These are phyloP conservation scores for Pipistrellus kuhlii DNA, from an alignment of 2,797 vertebrate genomes.

Conservation along the genomic window DNA sequence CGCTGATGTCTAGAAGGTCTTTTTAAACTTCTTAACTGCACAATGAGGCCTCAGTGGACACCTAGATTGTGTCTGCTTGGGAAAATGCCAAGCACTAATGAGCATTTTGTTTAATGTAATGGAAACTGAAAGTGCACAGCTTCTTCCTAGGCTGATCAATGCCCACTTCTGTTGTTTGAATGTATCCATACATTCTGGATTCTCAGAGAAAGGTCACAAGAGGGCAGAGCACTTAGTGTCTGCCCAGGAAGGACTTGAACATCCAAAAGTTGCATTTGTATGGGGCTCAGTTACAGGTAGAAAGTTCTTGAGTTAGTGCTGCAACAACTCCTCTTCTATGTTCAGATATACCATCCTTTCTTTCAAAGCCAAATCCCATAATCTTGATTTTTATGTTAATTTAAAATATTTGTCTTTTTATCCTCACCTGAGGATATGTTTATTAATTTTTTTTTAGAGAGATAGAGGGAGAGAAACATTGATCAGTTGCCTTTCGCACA, in stretches of 20 bases:
- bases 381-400: slow-evolving; percentile 12
- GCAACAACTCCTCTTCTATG: not conserved
- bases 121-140: slow-evolving; percentile 70
- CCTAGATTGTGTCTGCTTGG: slow-evolving; percentile 80
- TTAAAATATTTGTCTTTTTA: not conserved
- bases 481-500: not conserved
- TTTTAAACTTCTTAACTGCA: slow-evolving; percentile 76
- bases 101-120: slow-evolving; percentile 81
- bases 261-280: slow-evolving; percentile 51
- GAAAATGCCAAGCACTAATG: slow-evolving; percentile 80
- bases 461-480: not conserved
- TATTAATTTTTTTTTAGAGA: not conserved
- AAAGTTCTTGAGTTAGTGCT: not conserved
- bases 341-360: not conserved
- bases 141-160: slow-evolving; percentile 72
- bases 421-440: not conserved
- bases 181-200: slow-evolving; percentile 67
- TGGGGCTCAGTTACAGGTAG: not conserved
- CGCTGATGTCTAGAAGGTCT: slow-evolving; percentile 71
- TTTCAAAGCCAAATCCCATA: not conserved
- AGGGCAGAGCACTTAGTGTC: slow-evolving; percentile 55
- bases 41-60: slow-evolving; percentile 74
- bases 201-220: slow-evolving; percentile 59
- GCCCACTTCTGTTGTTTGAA: slow-evolving; percentile 70
- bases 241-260: slow-evolving; percentile 31